Evolutionary conservation across 2,113 vertebrate species (phyloP).

Genomic region (Mobula birostris): DNA sequence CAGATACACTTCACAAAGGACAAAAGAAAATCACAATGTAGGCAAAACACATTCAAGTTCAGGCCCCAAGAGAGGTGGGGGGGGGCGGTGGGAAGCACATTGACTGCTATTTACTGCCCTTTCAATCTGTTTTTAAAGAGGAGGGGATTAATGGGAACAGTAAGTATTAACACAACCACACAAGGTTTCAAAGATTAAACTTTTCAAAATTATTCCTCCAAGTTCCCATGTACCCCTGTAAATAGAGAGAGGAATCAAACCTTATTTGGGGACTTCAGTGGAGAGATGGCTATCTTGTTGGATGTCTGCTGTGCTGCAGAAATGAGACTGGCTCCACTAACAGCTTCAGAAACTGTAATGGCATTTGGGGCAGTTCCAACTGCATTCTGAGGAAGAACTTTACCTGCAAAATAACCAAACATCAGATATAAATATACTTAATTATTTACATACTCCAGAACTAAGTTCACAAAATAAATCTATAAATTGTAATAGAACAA

Average conservation of each 20-base stretch:
- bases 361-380: slow-evolving; percentile 77
- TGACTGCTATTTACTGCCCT: neutral
- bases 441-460: neutral
- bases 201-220: neutral
- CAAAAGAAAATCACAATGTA: neutral
- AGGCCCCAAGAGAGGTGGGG: neutral
- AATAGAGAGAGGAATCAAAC: slow-evolving; percentile 48
- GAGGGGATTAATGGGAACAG: neutral
- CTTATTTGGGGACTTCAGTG: slow-evolving; percentile 95
- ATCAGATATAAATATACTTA: neutral
- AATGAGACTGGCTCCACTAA: slow-evolving; percentile 67
- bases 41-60: neutral
- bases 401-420: slow-evolving; percentile 61
- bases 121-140: neutral
- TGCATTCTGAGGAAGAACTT: slow-evolving; percentile 78
- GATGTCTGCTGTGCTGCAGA: slow-evolving; percentile 65
- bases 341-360: slow-evolving; percentile 75
- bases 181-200: neutral
- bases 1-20: neutral
- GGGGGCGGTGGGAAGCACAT: no score
- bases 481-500: slow-evolving; percentile 75
- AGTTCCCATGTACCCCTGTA: no score
- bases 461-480: slow-evolving; percentile 54
- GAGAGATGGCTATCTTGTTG: slow-evolving; percentile 95
- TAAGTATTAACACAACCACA: neutral